These are phyloP conservation scores for Ramphastos sulfuratus DNA, from an alignment of 2,113 vertebrate genomes.

Conservation along the genomic window DNA sequence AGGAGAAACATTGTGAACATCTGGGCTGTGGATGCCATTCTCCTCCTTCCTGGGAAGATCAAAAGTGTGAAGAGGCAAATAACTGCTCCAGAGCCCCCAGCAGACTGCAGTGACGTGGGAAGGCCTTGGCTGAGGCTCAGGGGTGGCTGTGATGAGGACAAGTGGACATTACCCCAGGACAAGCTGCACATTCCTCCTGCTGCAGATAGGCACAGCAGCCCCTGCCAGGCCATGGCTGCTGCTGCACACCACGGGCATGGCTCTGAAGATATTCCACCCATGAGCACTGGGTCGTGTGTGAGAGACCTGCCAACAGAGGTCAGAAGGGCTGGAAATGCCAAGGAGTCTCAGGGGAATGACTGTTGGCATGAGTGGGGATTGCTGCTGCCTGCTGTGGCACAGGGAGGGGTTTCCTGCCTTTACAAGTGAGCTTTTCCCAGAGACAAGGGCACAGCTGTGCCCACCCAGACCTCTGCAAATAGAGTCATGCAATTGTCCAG, in stretches of 20 bases:
- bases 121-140: conserved; percentile 4
- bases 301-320: background rate
- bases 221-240: background rate
- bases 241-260: background rate
- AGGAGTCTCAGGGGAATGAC: background rate
- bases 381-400: background rate
- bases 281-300: background rate
- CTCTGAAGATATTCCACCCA: background rate
- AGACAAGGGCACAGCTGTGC: background rate
- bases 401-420: background rate
- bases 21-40: conserved; percentile 20
- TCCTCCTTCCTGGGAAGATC: conserved; percentile 18
- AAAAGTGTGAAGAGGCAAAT: conserved; percentile 33
- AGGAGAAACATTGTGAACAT: background rate
- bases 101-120: background rate
- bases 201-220: conserved; percentile 26
- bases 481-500: no score
- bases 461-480: background rate
- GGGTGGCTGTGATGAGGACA: background rate
- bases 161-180: background rate
- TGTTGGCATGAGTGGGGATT: rapidly evolving
- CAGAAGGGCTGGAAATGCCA: conserved; percentile 18
- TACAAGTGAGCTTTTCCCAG: background rate
- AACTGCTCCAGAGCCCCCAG: background rate
- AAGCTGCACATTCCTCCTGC: conserved; percentile 69